Evolutionary conservation across 2,888 invertebrate genomes (phyloP).

Genomic region (Chesias legatella): DNA sequence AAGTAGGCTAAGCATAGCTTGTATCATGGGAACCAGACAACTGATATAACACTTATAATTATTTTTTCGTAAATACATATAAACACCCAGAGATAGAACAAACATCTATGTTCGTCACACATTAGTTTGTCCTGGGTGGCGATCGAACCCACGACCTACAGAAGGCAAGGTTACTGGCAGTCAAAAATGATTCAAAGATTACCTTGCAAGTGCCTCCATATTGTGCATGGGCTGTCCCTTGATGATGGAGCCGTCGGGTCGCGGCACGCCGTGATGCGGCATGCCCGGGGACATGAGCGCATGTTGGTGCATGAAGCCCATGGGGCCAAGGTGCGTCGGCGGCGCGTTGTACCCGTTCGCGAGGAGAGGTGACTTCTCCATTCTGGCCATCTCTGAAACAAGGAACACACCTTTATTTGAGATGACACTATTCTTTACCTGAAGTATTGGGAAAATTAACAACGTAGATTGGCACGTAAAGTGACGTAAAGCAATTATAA

Average conservation of each 20-base stretch:
- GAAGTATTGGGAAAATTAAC: slow-evolving; percentile 6
- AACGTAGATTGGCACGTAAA: too few species aligned
- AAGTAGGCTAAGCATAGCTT: too few species aligned
- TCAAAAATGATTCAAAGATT: neutral
- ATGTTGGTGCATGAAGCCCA: slow-evolving; percentile 97
- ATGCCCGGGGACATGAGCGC: slow-evolving; percentile 94
- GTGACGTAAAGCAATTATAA: too few species aligned
- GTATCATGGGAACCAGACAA: too few species aligned
- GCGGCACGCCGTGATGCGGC: slow-evolving; percentile 89
- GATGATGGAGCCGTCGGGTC: slow-evolving; percentile 91
- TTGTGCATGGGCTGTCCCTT: slow-evolving; percentile 92
- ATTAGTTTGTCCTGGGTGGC: too few species aligned
- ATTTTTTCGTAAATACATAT: too few species aligned
- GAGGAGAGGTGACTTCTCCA: slow-evolving; percentile 95
- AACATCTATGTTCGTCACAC: too few species aligned
- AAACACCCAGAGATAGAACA: too few species aligned
- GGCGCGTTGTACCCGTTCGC: slow-evolving; percentile 97
- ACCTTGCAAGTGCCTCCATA: slow-evolving; percentile 95
- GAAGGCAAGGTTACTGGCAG: too few species aligned
- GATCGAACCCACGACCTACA: too few species aligned
- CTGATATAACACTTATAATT: too few species aligned
- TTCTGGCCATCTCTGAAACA: slow-evolving; percentile 88
- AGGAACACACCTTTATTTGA: slow-evolving; percentile 23
- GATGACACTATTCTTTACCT: slow-evolving; percentile 13
- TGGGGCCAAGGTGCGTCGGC: slow-evolving; percentile 93